Percentiles rank a stretch among this genome's conserved stretches.
Evolutionary conservation across 2,888 invertebrate genomes (phyloP).

Genomic region (Pyrgus malvae): DNA sequence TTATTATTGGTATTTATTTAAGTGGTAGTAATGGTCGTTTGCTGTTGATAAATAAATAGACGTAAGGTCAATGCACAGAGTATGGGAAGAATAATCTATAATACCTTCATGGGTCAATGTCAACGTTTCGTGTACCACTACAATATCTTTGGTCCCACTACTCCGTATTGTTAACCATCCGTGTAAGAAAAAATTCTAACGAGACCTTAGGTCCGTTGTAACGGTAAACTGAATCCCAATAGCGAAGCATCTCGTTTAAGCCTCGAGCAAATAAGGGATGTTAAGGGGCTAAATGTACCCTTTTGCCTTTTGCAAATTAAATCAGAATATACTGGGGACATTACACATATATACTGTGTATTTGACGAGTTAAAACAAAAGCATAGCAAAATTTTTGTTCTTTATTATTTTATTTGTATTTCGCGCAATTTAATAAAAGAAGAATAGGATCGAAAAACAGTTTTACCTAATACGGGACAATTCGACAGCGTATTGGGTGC

Average conservation of each 20-base stretch:
- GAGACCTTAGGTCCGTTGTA: conserved; percentile 66
- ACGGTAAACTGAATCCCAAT: conserved; percentile 76
- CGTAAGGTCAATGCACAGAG: no score
- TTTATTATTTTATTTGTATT: no score
- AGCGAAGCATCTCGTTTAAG: conserved; percentile 58
- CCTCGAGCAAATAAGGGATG: conserved; percentile 66
- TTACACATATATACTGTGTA: conserved; percentile 40
- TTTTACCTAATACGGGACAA: conserved; percentile 5
- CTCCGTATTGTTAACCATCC: conserved; percentile 9
- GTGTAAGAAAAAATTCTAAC: conserved; percentile 45
- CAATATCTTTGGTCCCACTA: no score
- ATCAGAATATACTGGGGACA: conserved; percentile 51
- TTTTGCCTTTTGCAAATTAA: conserved; percentile 72
- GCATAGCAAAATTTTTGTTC: conserved; percentile 23
- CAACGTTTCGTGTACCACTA: no score
- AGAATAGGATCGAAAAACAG: conserved; percentile 4
- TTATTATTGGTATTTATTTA: no score
- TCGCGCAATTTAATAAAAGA: conserved; percentile 13
- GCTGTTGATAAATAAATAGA: no score
- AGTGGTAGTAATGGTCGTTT: no score
- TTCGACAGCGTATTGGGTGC: conserved; percentile 9
- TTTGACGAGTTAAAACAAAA: conserved; percentile 30
- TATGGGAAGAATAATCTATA: no score
- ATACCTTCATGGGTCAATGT: no score
- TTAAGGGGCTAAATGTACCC: conserved; percentile 65